Conservation (phyloP, 2,888 invertebrate species). For the Calameuta idolon region DNA sequence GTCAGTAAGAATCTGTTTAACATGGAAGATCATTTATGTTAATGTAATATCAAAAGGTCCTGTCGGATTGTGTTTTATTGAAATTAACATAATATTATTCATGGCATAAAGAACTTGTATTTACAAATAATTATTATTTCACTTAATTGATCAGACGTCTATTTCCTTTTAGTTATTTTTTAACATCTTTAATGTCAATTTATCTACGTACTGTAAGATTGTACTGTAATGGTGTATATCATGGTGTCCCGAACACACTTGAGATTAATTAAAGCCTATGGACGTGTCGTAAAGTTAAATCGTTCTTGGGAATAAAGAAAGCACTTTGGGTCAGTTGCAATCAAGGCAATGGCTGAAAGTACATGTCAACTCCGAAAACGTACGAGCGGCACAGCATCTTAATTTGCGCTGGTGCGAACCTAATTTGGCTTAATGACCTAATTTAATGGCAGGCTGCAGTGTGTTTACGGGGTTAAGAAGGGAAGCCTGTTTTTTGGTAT, state of each 20-base stretch:
- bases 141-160: not conserved
- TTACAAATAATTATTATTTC: too few species aligned
- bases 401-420: constrained; percentile 47
- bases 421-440: constrained; percentile 38
- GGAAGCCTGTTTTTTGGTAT: constrained; percentile 36
- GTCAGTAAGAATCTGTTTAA: not conserved
- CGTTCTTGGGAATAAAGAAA: not conserved
- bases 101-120: too few species aligned
- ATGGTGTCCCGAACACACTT: not conserved
- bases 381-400: constrained; percentile 30
- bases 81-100: not conserved
- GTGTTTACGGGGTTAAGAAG: constrained; percentile 3
- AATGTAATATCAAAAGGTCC: not conserved
- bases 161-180: not conserved
- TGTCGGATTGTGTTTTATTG: not conserved
- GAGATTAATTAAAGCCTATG: not conserved
- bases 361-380: not conserved
- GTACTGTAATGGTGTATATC: not conserved
- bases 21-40: not conserved
- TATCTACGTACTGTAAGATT: not conserved
- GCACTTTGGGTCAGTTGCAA: not conserved
- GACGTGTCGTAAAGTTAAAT: not conserved
- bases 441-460: constrained; percentile 15
- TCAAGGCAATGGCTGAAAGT: not conserved
- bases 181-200: not conserved